Percentiles rank a stretch among this genome's conserved stretches.
Conservation (phyloP, 1,140 invertebrate genomes). For the Papilio dardanus region DNA sequence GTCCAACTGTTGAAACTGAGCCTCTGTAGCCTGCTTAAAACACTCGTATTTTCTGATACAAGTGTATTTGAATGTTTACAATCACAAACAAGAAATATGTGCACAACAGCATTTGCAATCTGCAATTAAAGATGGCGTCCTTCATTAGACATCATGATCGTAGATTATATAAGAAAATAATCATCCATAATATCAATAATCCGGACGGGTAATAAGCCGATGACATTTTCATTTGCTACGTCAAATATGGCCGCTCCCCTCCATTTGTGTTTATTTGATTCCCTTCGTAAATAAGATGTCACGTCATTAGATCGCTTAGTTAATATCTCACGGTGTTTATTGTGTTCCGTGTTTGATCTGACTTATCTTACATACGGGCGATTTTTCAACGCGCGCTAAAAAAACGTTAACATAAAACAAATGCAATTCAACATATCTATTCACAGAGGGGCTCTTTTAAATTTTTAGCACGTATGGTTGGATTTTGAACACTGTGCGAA, state of each 20-base stretch:
- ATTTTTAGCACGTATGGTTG: no score
- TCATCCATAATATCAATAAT: slow-evolving; percentile 74
- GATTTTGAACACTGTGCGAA: no score
- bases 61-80: no score
- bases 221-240: slow-evolving; percentile 79
- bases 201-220: slow-evolving; percentile 69
- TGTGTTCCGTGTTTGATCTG: slow-evolving; percentile 37
- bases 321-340: slow-evolving; percentile 50
- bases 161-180: slow-evolving; percentile 61
- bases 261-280: slow-evolving; percentile 58
- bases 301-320: slow-evolving; percentile 57
- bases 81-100: no score
- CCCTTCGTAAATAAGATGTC: slow-evolving; percentile 63
- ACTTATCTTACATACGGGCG: slow-evolving; percentile 6
- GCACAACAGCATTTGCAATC: slow-evolving; percentile 30
- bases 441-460: no score
- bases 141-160: slow-evolving; percentile 48
- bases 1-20: no score
- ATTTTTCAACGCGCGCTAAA: no score
- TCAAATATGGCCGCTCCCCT: slow-evolving; percentile 68
- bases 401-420: no score
- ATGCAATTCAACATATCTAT: no score
- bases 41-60: no score
- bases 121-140: slow-evolving; percentile 53
- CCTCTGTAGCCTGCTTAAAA: no score